A percentile compares a stretch with the other conserved stretches of the same genome.
Evolutionary conservation across 2,113 vertebrate species (phyloP).

Genomic region (Pholis gunnellus): DNA sequence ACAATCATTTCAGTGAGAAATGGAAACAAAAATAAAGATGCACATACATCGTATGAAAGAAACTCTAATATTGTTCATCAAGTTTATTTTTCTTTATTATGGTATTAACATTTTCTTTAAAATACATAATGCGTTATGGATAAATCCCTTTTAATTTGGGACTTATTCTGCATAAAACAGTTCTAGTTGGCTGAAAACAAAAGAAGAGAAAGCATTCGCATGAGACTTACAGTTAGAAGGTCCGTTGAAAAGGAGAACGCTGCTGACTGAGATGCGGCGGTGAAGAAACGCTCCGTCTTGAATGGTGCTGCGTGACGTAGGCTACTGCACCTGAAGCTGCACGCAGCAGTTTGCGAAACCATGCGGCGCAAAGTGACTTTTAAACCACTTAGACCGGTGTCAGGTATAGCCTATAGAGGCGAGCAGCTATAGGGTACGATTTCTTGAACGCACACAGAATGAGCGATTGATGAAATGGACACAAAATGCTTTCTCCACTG

Average conservation of each 20-base stretch:
- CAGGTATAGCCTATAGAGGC: background rate
- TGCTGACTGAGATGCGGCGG: background rate
- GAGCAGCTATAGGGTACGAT: background rate
- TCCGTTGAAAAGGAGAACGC: background rate
- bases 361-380: background rate
- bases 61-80: background rate
- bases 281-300: background rate
- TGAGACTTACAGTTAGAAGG: slow-evolving; percentile 15
- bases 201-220: background rate
- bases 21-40: background rate
- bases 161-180: background rate
- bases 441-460: background rate
- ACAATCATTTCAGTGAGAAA: background rate
- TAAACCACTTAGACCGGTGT: background rate
- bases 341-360: background rate
- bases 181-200: background rate
- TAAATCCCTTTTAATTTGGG: background rate
- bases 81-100: background rate
- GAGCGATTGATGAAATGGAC: background rate
- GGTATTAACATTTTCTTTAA: background rate
- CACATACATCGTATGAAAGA: background rate
- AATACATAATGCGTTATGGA: background rate
- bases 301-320: background rate
- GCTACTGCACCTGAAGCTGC: slow-evolving; percentile 4
- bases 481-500: background rate